phyloP scores from a whole-genome alignment of 2,113 vertebrate species.

The Oncorhynchus mykiss region DNA sequence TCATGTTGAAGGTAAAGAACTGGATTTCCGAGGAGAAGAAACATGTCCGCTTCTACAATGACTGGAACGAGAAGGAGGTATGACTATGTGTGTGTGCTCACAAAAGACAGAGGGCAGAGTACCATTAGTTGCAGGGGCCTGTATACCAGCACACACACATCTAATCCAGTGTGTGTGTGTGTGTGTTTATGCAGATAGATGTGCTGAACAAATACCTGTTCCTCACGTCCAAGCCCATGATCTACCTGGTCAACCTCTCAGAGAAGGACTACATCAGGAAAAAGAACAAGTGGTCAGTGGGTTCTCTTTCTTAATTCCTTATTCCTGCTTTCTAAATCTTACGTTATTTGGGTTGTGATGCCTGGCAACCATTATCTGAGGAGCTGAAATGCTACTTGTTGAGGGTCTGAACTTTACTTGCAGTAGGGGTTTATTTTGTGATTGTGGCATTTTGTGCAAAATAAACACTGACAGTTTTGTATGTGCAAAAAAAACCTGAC shows the following conservation, averaged over 20 bases:
- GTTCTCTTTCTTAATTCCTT: no score
- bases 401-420: no score
- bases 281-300: conserved; percentile 97
- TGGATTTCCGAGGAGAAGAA: conserved; percentile 97
- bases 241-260: conserved; percentile 97
- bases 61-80: conserved; percentile 99
- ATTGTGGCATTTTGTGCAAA: no score
- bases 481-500: no score
- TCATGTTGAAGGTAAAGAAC: conserved; percentile 94
- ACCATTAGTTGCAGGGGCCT: not conserved
- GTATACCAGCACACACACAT: not conserved
- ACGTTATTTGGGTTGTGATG: not conserved
- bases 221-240: conserved; percentile 98
- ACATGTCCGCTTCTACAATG: conserved; percentile 88
- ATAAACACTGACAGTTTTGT: no score
- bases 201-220: conserved; percentile 97
- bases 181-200: conserved; percentile 80
- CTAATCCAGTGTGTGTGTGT: no score
- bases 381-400: not conserved
- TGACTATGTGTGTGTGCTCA: conserved; percentile 3
- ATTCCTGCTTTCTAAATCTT: not conserved
- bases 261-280: conserved; percentile 97
- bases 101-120: not conserved
- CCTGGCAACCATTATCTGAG: not conserved
- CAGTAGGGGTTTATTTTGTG: no score